Base-by-base conservation (phyloP, 2,888 invertebrate species). In the Cryptocephalus moraei region DNA sequence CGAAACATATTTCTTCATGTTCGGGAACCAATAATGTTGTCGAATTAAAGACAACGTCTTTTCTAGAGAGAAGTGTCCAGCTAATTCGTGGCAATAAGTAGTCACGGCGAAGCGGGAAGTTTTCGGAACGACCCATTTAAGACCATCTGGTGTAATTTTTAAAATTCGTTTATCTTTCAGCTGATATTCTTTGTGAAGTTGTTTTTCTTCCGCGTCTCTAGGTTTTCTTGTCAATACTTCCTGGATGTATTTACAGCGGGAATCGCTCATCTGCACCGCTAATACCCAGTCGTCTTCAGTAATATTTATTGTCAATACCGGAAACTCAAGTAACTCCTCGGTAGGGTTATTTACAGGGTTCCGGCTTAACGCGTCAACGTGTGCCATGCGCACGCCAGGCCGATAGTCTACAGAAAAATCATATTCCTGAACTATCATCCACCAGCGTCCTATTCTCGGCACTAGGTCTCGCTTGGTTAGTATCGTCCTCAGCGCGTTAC, bases 401-500 rank as follows among this genome's bases (percentile, higher is more conserved):
- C 58, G 49, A 40, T 63, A 58, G 36, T 55, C 46, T 1, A 64
- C 50, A 8, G 51, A 50, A 43, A 62, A 64, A 31, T 57, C 54
- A 46, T 58, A 64, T 39, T 66, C 65, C 45, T 61, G 61, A 1
- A 60, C 49, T 12, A 41, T 22, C 4, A 64, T 42, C 57, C 61
- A 63, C 65, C 66, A 65, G 36, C 64, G 49, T 2, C 56, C 63
- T n/a, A 63, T 58, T 41, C 64, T 43, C 1, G 66, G 62, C 33
- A 56, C 44, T 11, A 60, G 22, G 41, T 61, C 57, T 39, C 51
- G 38, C 50, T 60, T 59, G 11, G 44, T 32, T 6, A 51, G 32
- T 8, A 59, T 54, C 32, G 44, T 11, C 52, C 52, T 9, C 52
- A 31, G 6, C 50, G n/a, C n/a, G n/a, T n/a, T n/a, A n/a, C n/a